Evolutionary conservation across 2,888 invertebrate genomes (phyloP), one percentile per base, ranked within the genome.

Genomic region (Nezara viridula): DNA sequence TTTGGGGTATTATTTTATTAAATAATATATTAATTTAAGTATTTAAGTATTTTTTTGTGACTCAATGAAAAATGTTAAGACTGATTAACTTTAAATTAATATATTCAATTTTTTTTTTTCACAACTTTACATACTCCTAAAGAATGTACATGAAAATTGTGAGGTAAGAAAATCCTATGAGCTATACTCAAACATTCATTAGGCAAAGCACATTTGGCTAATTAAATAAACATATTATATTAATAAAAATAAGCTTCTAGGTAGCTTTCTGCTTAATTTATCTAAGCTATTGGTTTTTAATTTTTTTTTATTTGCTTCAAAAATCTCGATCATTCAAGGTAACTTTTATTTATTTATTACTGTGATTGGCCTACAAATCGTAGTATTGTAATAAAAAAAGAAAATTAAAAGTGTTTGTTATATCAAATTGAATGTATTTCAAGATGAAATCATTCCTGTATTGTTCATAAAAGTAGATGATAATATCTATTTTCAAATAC

Each of bases 101-200:
- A 9, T 19, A 5, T 37, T 73, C 66, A 73, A 73, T 73, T 44
- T 81, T 6, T 81, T 73, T 77, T 81, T 81, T 81, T 47, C 81
- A 81, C 24, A n/a, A 81, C 81, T n/a, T n/a, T 81, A 81, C 81
- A 81, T 81, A 44, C 81, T n/a, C 37, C 81, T 47, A 81, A 81
- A 81, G 81, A 81, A 81, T 81, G n/a, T 47, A n/a, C 81, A n/a
- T 81, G 81, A 81, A 81, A 81, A 44, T 81, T 44, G 40, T 40
- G 81, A 81, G 81, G 81, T 81, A 81, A 81, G 81, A 81, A 47
- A 44, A 81, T 81, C 24, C 40, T 44, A 81, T 44, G 24, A n/a
- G 44, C 44, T 44, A 44, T 19, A 47, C 40, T 40, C 44, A 81
- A 24, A 40, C 81, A 44, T 81, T 14, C 44, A 81, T 44, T 44